These are phyloP conservation scores for Apodemus agrarius DNA, from an alignment of 2,797 vertebrate genomes.

Conservation along the genomic window DNA sequence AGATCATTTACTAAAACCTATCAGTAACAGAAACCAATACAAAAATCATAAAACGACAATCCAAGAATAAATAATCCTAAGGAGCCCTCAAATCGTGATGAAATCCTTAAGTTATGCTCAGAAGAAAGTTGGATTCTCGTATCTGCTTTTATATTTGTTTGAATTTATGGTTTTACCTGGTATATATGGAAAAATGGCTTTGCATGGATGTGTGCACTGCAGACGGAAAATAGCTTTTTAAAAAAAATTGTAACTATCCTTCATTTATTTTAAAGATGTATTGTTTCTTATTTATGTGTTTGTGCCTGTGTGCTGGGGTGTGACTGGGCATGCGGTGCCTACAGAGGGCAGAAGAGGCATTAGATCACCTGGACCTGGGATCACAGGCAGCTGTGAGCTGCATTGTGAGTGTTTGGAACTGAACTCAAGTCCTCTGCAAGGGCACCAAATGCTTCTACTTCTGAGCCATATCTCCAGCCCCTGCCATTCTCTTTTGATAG, in stretches of 20 bases:
- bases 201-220: neutral
- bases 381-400: too few species aligned
- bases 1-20: constrained; percentile 5
- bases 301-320: neutral
- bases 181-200: neutral
- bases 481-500: neutral
- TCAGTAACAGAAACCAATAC: neutral
- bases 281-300: neutral
- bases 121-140: neutral
- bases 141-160: constrained; percentile 28
- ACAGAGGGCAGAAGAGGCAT: neutral
- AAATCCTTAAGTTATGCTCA: constrained; percentile 27
- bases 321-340: too few species aligned
- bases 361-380: neutral
- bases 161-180: neutral
- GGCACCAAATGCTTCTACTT: neutral
- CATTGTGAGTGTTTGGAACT: neutral
- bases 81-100: neutral
- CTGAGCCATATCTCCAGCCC: neutral
- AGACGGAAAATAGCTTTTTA: neutral
- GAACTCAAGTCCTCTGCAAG: neutral
- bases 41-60: neutral
- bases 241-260: neutral
- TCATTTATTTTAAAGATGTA: neutral
- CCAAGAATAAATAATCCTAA: constrained; percentile 12